These are phyloP conservation scores for Colletes collaris DNA, from an alignment of 2,888 invertebrate genomes.

Conservation along the genomic window DNA sequence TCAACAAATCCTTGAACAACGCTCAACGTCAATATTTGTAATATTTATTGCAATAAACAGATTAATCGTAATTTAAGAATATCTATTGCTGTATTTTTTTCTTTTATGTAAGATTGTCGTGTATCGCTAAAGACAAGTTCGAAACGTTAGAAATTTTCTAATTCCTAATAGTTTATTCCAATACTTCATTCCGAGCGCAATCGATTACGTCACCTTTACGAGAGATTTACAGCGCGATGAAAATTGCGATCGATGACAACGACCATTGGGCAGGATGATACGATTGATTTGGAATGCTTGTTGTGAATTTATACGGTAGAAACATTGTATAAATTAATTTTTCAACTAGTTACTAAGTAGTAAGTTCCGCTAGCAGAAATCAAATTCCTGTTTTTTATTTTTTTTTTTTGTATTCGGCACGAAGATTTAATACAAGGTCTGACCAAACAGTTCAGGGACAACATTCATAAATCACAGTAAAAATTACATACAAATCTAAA, in stretches of 20 bases:
- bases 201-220: not conserved
- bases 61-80: constrained; percentile 4
- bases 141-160: not conserved
- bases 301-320: constrained; percentile 18
- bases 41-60: not conserved
- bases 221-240: not conserved
- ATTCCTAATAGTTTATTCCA: not conserved
- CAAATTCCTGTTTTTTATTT: not conserved
- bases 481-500: too few relatives aligned
- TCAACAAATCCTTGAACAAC: constrained; percentile 6
- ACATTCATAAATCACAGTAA: too few relatives aligned
- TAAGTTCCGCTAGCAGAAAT: constrained; percentile 15
- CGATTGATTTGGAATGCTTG: constrained; percentile 63
- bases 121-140: too few relatives aligned
- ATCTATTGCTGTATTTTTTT: constrained; percentile 6
- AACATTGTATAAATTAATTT: constrained; percentile 25
- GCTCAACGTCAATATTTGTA: not conserved
- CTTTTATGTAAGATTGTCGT: not conserved
- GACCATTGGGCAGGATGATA: constrained; percentile 30
- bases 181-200: not conserved
- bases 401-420: not conserved
- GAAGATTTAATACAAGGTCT: not conserved
- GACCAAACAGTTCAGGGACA: too few relatives aligned
- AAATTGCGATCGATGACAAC: not conserved
- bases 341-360: constrained; percentile 31